A percentile compares a stretch with the other conserved stretches of the same genome.
Conservation (phyloP, 2,113 vertebrate genomes). For the Chloropsis cyanopogon region DNA sequence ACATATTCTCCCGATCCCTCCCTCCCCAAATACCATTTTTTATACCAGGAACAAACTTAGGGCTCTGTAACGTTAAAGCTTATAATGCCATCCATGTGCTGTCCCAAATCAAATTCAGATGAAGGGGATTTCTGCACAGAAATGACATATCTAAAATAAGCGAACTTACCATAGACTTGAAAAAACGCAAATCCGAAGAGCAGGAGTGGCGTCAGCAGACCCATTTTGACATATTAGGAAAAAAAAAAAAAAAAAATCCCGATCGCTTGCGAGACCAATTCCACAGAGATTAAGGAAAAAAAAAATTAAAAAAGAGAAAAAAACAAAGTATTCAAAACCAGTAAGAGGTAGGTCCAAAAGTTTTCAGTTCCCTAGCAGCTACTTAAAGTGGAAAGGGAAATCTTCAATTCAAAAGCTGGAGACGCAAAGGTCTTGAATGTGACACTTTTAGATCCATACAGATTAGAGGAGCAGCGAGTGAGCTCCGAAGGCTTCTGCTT, state of each 20-base stretch:
- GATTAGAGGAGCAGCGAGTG: conserved; percentile 22
- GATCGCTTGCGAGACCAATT: conserved; percentile 75
- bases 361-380: conserved; percentile 69
- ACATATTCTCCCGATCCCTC: neutral
- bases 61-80: conserved; percentile 4
- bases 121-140: conserved; percentile 11
- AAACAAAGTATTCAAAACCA: conserved; percentile 69
- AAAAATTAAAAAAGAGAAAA: neutral
- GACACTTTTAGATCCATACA: conserved; percentile 67
- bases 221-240: conserved; percentile 95
- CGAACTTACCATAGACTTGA: conserved; percentile 89
- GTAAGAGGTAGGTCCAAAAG: conserved; percentile 81
- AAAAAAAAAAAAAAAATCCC: conserved; percentile 83
- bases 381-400: conserved; percentile 55
- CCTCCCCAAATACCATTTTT: neutral
- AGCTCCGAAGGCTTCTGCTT: conserved; percentile 46
- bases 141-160: conserved; percentile 9
- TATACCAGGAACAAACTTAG: conserved; percentile 27
- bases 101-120: conserved; percentile 24
- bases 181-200: conserved; percentile 89
- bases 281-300: conserved; percentile 55
- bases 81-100: conserved; percentile 55
- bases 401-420: conserved; percentile 40
- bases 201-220: conserved; percentile 88
- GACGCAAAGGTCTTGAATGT: conserved; percentile 46